These are phyloP conservation scores for Platycheirus rosarum DNA, from an alignment of 2,888 invertebrate genomes.

Conservation along the genomic window DNA sequence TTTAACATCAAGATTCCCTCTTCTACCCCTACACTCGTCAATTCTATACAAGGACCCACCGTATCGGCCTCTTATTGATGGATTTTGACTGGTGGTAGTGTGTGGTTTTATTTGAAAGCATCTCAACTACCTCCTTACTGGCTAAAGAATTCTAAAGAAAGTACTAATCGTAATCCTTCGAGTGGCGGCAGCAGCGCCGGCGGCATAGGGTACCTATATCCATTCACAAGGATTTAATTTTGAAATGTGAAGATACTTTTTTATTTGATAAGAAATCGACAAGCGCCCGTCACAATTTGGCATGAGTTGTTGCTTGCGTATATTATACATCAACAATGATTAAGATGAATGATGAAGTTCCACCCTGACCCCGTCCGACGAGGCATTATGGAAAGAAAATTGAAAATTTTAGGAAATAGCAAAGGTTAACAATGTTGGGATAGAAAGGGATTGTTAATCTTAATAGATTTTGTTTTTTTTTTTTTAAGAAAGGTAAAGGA, in stretches of 20 bases:
- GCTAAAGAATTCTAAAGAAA: constrained; percentile 7
- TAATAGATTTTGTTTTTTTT: too few species aligned
- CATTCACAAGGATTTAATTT: constrained; percentile 31
- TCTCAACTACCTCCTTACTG: constrained; percentile 12
- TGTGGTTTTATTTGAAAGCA: constrained; percentile 17
- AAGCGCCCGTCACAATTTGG: constrained; percentile 40
- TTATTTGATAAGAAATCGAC: constrained; percentile 28
- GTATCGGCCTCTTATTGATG: constrained; percentile 28
- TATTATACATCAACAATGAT: too few species aligned
- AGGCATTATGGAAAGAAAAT: too few species aligned
- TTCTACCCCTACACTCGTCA: constrained; percentile 10
- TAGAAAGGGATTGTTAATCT: too few species aligned
- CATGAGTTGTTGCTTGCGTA: too few species aligned
- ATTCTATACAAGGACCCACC: not conserved
- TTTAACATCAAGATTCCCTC: constrained; percentile 36
- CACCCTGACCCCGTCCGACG: too few species aligned
- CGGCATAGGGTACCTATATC: not conserved
- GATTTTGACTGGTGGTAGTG: constrained; percentile 14
- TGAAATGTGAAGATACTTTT: constrained; percentile 37
- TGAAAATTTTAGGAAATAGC: too few species aligned
- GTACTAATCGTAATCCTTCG: constrained; percentile 22
- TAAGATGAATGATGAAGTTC: too few species aligned
- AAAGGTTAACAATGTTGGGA: too few species aligned
- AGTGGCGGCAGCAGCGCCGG: not conserved
- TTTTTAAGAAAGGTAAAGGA: too few species aligned